Evolutionary conservation across 1,140 invertebrate genomes (phyloP).

Genomic region (Drosophila teissieri): DNA sequence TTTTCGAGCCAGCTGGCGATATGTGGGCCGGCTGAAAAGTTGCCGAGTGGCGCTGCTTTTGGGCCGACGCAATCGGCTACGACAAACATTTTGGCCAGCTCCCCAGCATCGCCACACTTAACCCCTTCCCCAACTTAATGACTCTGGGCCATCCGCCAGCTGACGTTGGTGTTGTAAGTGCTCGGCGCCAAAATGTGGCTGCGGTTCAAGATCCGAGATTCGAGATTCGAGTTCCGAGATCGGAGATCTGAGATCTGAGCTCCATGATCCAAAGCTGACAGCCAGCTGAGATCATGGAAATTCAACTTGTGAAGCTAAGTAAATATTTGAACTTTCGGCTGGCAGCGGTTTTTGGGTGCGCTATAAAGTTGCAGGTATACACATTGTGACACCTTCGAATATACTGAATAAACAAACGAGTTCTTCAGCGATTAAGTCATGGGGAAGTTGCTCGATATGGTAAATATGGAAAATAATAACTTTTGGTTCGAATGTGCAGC

Average conservation of each 20-base stretch:
- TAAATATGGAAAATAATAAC: not conserved
- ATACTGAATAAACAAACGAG: not conserved
- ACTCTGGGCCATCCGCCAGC: slow-evolving; percentile 6
- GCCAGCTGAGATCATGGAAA: slow-evolving; percentile 44
- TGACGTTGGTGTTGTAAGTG: slow-evolving; percentile 35
- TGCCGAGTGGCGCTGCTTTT: slow-evolving; percentile 40
- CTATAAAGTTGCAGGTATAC: not conserved
- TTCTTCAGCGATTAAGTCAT: not conserved
- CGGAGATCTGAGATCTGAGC: not conserved
- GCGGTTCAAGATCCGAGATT: slow-evolving; percentile 40
- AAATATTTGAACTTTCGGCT: slow-evolving; percentile 59
- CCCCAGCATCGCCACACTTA: slow-evolving; percentile 28
- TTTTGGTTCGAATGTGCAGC: not conserved
- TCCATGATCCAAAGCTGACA: slow-evolving; percentile 19
- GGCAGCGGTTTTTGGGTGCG: slow-evolving; percentile 10
- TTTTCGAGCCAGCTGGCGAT: slow-evolving; percentile 19
- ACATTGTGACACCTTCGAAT: not conserved
- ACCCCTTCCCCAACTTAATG: slow-evolving; percentile 5
- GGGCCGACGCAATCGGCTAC: slow-evolving; percentile 43
- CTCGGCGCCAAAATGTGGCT: slow-evolving; percentile 30
- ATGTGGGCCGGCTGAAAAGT: slow-evolving; percentile 31
- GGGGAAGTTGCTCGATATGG: not conserved
- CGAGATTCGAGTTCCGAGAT: not conserved
- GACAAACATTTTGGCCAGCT: slow-evolving; percentile 46
- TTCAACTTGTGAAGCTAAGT: slow-evolving; percentile 30